Base-by-base conservation (phyloP, 2,113 vertebrate species). In the Crotophaga sulcirostris region DNA sequence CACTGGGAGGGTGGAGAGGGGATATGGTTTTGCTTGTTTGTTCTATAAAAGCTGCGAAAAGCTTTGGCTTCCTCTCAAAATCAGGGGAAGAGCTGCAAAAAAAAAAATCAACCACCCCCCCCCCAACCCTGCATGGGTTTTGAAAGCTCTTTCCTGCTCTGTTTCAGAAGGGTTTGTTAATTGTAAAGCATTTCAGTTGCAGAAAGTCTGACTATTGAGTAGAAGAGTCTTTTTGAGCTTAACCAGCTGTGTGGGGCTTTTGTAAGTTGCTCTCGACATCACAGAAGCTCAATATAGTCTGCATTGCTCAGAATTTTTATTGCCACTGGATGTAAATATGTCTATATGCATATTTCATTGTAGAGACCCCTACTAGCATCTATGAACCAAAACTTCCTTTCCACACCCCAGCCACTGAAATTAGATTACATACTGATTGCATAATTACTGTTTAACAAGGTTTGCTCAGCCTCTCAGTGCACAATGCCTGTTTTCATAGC, bases 401-500 rank as follows among this genome's bases (percentile, higher is more conserved):
- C 94, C 90, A 70, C 78, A 90, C 78, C 70, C 78, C 56, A 76
- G 87, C 44, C 89, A 88, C 90, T 33, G 40, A 97, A 95, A 97
- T 96, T 94, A 97, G 97, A 96, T 97, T 93, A 96, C 80, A 56
- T 62, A 83, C 89, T 95, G 96, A 97, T 97, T 95, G 96, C 88
- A 85, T 97, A 97, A 98, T 98, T 97, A 94, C 93, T 95, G 96
- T 59, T 77, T 96, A 98, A 97, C 96, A 94, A 95, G 97, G 93
- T 97, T 97, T 95, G 92, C 94, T 97, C 96, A 92, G 94, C 95
- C 94, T 94, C 93, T 96, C 87, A 26, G 84, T 44, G 83, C 95
- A 95, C 86, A 91, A 84, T 56, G 96, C 96, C 92, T 97, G 97
- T 96, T 97, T 97, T 96, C 92, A 95, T 91, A 90, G 96, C 94